Base-by-base conservation (phyloP, 1,140 invertebrate species). In the Euschistus heros region DNA sequence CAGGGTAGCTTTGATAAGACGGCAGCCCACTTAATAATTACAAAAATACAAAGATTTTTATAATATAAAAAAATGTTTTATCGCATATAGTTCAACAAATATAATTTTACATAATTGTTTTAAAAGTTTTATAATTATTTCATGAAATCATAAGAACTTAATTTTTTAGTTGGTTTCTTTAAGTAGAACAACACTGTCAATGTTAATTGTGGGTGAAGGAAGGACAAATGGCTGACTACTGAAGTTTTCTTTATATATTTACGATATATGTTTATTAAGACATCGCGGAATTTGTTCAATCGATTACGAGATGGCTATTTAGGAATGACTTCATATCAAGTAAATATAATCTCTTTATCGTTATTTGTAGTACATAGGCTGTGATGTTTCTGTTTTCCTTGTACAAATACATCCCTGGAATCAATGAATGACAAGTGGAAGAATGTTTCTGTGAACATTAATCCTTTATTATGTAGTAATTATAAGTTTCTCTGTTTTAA, bases 241-340 rank as follows among this genome's bases (percentile, higher is more conserved):
- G 24, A 57, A 26, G 18, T 57, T 57, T 57, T 24, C 24, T 57
- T 57, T 57, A 57, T 57, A 24, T 57, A 57, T 57, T 57, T 57
- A 57, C 54, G 54, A 22, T 18, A 18, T 22, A 50, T 50, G n/a
- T 50, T 50, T 22, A 50, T 50, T 50, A 22, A 13, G 33, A 6
- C 33, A 37, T 37, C 33, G 33, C 33, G 13, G 8, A 6, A 37
- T 37, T 10, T 6, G 33, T 37, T 37, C 10, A 37, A 10, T 37
- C 6, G 33, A 37, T 37, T 10, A 13, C 6, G 33, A 37, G 33
- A 37, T 37, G 33, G 13, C 33, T 37, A 37, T 10, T 37, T 22
- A 20, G 47, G 22, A 18, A 50, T 50, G 47, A 50, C 22, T 50
- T 22, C 14, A 50, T 50, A 20, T 50, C n/a, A 50, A 50, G 47